A percentile compares a stretch with the other conserved stretches of the same genome.
phyloP scores from a whole-genome alignment of 2,888 invertebrate species.

The Eledone cirrhosa region DNA sequence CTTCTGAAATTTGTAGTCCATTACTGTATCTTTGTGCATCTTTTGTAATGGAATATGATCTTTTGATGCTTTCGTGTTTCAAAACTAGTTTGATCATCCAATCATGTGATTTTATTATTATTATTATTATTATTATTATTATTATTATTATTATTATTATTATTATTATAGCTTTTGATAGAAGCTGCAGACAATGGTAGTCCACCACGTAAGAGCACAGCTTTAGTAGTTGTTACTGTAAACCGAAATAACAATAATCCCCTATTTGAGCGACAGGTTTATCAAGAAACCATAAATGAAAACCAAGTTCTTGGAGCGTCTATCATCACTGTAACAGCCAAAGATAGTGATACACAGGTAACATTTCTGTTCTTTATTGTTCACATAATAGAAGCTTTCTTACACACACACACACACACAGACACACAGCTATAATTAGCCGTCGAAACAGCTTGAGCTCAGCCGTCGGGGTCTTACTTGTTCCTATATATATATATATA shows the following conservation, averaged over 20 bases:
- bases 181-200: slow-evolving; percentile 58
- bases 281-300: slow-evolving; percentile 45
- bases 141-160: slow-evolving; percentile 12
- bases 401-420: too few species aligned
- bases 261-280: slow-evolving; percentile 39
- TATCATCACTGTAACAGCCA: slow-evolving; percentile 44
- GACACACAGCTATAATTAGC: too few species aligned
- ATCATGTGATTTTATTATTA: slow-evolving; percentile 42
- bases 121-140: slow-evolving; percentile 84
- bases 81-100: too few species aligned
- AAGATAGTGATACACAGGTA: slow-evolving; percentile 51
- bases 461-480: too few species aligned
- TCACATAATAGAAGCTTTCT: too few species aligned
- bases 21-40: too few species aligned
- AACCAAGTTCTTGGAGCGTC: slow-evolving; percentile 43
- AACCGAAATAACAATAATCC: slow-evolving; percentile 55
- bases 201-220: slow-evolving; percentile 38
- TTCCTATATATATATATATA: too few species aligned
- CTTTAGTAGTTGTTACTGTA: slow-evolving; percentile 49
- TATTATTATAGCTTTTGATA: slow-evolving; percentile 47
- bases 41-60: too few species aligned
- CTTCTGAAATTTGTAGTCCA: too few species aligned
- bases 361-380: too few species aligned
- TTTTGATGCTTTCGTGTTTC: too few species aligned
- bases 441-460: too few species aligned